These are phyloP conservation scores for Tetrao urogallus DNA, from an alignment of 2,113 vertebrate genomes.

Conservation along the genomic window DNA sequence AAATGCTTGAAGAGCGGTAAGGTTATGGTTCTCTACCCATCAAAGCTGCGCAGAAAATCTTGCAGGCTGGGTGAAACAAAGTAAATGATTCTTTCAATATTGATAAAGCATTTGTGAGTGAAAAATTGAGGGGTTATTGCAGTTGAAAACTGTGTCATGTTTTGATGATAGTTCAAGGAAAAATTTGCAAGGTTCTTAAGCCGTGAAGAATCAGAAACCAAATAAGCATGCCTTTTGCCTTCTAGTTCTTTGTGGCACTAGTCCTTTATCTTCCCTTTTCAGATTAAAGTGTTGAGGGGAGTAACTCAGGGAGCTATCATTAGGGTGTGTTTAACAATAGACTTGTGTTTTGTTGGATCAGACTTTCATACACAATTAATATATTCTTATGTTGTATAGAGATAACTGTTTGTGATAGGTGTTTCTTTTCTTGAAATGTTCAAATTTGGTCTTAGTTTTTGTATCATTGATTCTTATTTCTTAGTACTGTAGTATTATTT, in stretches of 20 bases:
- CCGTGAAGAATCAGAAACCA: background rate
- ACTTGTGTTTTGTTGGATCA: background rate
- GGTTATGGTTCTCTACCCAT: conserved; percentile 41
- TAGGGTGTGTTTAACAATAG: background rate
- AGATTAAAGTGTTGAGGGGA: background rate
- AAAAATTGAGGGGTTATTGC: conserved; percentile 12
- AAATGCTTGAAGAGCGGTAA: conserved; percentile 36
- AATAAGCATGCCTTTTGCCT: background rate
- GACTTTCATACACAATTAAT: background rate
- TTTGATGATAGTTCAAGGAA: conserved; percentile 11
- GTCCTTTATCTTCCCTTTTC: background rate
- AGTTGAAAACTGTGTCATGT: background rate
- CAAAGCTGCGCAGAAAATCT: conserved; percentile 45
- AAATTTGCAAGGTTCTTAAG: background rate
- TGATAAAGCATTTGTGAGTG: background rate
- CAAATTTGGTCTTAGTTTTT: background rate
- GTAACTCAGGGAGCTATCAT: background rate
- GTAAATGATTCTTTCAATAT: conserved; percentile 13
- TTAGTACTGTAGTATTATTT: background rate
- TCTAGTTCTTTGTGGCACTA: background rate
- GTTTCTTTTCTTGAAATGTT: background rate
- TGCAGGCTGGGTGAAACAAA: conserved; percentile 37
- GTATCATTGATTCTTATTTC: background rate
- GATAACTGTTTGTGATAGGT: background rate
- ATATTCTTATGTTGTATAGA: background rate